Evolutionary conservation across 2,797 vertebrate species (phyloP).

Genomic region (Halcyon badia): DNA sequence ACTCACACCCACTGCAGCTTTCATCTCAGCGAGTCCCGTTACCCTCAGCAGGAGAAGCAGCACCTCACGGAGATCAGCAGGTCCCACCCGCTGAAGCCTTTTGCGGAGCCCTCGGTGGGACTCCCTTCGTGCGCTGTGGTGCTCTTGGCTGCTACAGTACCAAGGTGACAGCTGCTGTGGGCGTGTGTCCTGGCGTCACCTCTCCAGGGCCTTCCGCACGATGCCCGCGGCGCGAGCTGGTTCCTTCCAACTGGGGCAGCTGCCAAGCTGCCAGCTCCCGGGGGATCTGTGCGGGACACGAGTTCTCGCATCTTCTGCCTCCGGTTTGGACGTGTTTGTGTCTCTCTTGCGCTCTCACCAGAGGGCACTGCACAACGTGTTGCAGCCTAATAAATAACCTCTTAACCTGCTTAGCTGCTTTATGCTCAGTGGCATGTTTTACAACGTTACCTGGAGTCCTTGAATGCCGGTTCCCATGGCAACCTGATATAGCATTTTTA

Average conservation of each 20-base stretch:
- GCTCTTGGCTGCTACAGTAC: neutral
- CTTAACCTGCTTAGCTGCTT: slow-evolving; percentile 79
- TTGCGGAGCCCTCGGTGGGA: accelerated
- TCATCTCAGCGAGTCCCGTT: neutral
- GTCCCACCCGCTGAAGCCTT: neutral
- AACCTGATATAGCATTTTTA: slow-evolving; percentile 76
- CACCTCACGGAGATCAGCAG: neutral
- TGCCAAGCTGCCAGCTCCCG: neutral
- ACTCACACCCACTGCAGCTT: neutral
- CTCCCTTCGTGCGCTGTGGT: accelerated
- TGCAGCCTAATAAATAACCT: slow-evolving; percentile 77
- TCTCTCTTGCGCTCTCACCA: slow-evolving; percentile 45
- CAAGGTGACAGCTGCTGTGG: accelerated
- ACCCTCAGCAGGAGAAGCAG: neutral
- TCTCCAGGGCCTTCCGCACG: accelerated
- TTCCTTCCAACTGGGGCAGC: accelerated
- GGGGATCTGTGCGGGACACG: accelerated
- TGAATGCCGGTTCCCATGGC: slow-evolving; percentile 77
- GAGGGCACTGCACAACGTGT: slow-evolving; percentile 74
- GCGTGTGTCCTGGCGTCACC: neutral
- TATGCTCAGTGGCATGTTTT: slow-evolving; percentile 77
- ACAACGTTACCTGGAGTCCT: slow-evolving; percentile 79
- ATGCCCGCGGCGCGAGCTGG: accelerated
- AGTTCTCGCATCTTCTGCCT: neutral
- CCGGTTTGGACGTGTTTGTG: neutral